Evolutionary conservation across 2,113 vertebrate species (phyloP).

Genomic region (Calyptommatus sinebrachiatus): DNA sequence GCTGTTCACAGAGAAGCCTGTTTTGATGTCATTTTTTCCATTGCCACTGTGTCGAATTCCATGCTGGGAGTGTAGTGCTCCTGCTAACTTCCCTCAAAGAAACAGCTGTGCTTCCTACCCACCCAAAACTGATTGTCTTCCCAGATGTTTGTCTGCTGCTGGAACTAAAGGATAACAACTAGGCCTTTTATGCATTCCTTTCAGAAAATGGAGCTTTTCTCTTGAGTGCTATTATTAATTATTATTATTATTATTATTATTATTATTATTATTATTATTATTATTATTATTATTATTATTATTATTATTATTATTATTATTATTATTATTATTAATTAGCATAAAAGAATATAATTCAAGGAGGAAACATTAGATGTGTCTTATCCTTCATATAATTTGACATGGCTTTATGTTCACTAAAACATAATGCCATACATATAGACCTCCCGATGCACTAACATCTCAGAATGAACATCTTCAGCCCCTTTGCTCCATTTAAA

Average conservation of each 20-base stretch:
- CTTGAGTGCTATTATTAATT: not conserved
- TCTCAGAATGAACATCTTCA: not conserved
- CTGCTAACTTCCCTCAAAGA: not conserved
- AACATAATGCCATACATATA: not conserved
- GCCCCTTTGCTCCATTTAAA: too few species aligned
- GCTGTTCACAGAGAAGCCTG: not conserved
- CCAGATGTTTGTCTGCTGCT: conserved; percentile 20
- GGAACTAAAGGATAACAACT: not conserved
- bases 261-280: too few species aligned
- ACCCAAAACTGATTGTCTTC: conserved; percentile 15
- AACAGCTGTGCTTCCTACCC: not conserved
- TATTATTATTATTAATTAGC: too few species aligned
- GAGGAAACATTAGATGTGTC: not conserved
- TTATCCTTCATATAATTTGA: not conserved
- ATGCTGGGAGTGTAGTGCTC: conserved; percentile 14
- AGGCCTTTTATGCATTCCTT: too few species aligned
- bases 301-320: too few species aligned
- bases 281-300: too few species aligned
- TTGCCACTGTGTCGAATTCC: conserved; percentile 34
- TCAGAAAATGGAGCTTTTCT: not conserved
- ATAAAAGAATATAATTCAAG: not conserved
- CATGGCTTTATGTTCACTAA: not conserved
- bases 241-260: too few species aligned
- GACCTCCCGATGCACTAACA: not conserved
- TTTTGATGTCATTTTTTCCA: conserved; percentile 44